Evolutionary conservation across 2,888 invertebrate genomes (phyloP).

Genomic region (Torymus tubicola): DNA sequence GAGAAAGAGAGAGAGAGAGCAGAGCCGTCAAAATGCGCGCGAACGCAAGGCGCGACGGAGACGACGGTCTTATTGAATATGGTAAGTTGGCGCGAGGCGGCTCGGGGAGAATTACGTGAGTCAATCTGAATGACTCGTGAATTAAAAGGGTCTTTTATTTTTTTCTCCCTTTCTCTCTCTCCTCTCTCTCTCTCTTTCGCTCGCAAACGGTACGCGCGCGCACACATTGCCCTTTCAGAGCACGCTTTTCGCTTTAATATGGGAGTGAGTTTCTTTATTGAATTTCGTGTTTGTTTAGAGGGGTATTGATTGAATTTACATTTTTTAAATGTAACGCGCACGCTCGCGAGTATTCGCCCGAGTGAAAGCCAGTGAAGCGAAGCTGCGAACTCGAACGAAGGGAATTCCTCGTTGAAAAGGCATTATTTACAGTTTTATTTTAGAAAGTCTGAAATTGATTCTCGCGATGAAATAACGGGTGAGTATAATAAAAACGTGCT

Average conservation of each 20-base stretch:
- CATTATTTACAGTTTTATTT: no score
- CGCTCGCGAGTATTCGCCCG: no score
- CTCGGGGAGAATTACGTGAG: constrained; percentile 47
- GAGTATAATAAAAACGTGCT: no score
- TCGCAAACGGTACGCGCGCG: neutral
- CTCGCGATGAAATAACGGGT: no score
- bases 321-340: neutral
- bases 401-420: neutral
- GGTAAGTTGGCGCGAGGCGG: constrained; percentile 34
- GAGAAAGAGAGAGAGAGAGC: neutral
- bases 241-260: constrained; percentile 44
- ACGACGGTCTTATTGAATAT: constrained; percentile 54
- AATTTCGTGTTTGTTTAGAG: constrained; percentile 32
- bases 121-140: constrained; percentile 50
- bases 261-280: constrained; percentile 5
- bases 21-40: constrained; percentile 41
- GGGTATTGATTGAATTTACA: constrained; percentile 36
- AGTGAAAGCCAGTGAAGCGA: no score
- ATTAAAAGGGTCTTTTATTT: constrained; percentile 40
- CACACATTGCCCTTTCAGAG: constrained; percentile 17
- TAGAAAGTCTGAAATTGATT: no score
- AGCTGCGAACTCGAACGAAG: neutral
- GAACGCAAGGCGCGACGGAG: neutral
- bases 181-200: neutral
- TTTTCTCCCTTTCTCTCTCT: constrained; percentile 3